Conservation (phyloP, 1,140 invertebrate species). For the Bombus vancouverensis region DNA sequence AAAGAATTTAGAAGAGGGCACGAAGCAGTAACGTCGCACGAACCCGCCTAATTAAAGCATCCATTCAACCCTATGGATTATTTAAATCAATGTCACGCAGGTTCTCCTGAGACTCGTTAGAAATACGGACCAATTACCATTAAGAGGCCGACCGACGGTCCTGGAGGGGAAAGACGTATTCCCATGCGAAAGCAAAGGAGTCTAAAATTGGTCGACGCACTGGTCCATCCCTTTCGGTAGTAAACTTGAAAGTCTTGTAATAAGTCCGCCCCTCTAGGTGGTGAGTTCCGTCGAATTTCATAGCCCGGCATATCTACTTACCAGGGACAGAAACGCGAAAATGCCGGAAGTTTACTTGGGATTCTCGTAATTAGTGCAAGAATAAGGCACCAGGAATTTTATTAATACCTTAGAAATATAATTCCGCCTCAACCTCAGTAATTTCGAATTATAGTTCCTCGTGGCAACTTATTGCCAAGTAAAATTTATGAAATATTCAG, state of each 20-base stretch:
- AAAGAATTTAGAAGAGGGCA: conserved; percentile 32
- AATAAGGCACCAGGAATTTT: background rate
- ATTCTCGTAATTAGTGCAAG: background rate
- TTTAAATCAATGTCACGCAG: conserved; percentile 70
- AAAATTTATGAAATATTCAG: background rate
- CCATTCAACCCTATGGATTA: conserved; percentile 65
- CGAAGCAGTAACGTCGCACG: conserved; percentile 6
- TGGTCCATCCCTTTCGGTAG: conserved; percentile 55
- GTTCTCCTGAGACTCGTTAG: conserved; percentile 67
- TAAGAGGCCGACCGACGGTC: conserved; percentile 56
- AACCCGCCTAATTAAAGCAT: conserved; percentile 63
- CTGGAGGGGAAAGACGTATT: conserved; percentile 22
- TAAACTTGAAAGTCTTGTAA: conserved; percentile 71
- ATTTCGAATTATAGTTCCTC: too few species aligned
- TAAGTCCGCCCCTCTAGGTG: conserved; percentile 49
- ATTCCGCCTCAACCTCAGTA: background rate
- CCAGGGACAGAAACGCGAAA: background rate
- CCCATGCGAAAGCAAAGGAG: conserved; percentile 55
- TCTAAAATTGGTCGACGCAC: conserved; percentile 51
- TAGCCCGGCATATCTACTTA: background rate
- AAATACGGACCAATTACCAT: conserved; percentile 69
- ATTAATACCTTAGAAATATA: background rate
- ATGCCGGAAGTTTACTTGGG: background rate
- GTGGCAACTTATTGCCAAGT: too few species aligned
- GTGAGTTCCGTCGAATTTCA: conserved; percentile 13